Evolutionary conservation across 2,888 invertebrate genomes (phyloP), one percentile per base, ranked within the genome.

Genomic region (Dynastes tityus): DNA sequence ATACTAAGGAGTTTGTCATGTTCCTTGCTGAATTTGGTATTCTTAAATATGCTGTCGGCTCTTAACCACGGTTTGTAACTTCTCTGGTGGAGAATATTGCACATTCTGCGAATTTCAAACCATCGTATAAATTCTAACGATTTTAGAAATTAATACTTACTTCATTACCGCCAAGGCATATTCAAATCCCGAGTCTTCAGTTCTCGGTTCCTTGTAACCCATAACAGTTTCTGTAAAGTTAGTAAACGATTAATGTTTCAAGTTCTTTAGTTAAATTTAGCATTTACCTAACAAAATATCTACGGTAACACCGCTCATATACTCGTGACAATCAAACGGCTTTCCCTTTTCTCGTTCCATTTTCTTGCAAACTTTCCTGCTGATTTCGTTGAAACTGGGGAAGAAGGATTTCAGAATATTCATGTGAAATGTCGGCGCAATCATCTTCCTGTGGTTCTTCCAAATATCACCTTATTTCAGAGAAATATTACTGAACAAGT

Each of bases 91-190:
- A 91, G 85, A 70, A 92, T 90, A 80, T 91, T 89, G 83, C 91
- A 91, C 90, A 91, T 89, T 80, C 91, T 91, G 80, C n/a, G 83
- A 81, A 55, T 55, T 49, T 16, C 16, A 78, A 16, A 29, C 65
- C 6, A 27, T 11, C 9, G 61, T 27, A 37, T 37, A 37, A 37
- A 37, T 55, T 22, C 6, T 11, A 27, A 29, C 5, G 11, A 11
- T 13, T 32, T 32, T 0, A 29, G 3, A 22, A 63, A 58, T 67
- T 13, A 27, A n/a, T 37, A 61, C 88, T 88, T 85, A 91, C 91
- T 90, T 90, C 91, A 91, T 91, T 1, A 91, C 91, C 63, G 91
- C 91, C 85, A 89, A 87, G 0, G 91, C 91, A 80, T 91, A 91
- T 67, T 91, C 90, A 78, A 88, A 90, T 76, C 91, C 90, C 79